phyloP scores from a whole-genome alignment of 2,888 invertebrate species.

The Steinernema carpocapsae region DNA sequence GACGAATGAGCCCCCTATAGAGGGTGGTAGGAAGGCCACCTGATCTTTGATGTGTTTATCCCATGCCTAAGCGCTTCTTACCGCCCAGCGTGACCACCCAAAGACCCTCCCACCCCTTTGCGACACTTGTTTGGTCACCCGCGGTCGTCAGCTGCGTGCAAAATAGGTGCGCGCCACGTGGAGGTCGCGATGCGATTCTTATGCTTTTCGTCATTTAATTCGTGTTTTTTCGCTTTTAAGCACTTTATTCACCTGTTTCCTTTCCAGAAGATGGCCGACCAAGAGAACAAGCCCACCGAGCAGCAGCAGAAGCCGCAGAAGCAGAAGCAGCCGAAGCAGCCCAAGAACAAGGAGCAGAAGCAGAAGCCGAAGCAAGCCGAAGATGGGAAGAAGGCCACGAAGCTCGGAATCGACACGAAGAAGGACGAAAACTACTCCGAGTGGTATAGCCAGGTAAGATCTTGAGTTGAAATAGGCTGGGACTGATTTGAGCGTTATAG shows the following conservation, averaged over 20 bases:
- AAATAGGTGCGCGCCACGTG: constrained; percentile 1
- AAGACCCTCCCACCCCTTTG: not conserved
- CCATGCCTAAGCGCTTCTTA: no score
- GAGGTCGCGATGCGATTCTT: not conserved
- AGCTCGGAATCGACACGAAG: constrained; percentile 88
- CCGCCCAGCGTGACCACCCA: no score
- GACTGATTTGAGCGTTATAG: constrained; percentile 60
- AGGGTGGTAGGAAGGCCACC: no score
- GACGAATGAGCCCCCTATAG: no score
- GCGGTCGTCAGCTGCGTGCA: constrained; percentile 12
- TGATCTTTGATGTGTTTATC: no score
- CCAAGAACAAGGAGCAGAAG: constrained; percentile 47
- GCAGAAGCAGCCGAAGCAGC: constrained; percentile 50
- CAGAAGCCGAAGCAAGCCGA: constrained; percentile 35
- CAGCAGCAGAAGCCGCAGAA: constrained; percentile 22
- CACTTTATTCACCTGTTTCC: no score
- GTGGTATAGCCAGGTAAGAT: constrained; percentile 83
- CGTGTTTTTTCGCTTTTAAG: no score
- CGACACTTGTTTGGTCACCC: not conserved
- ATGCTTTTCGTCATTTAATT: no score
- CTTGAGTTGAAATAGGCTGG: not conserved
- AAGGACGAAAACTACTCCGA: constrained; percentile 91
- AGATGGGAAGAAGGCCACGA: constrained; percentile 82
- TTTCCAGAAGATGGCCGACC: no score
- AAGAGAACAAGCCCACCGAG: no score